Conservation (phyloP, 2,797 vertebrate genomes). For the Semaprochilodus insignis region DNA sequence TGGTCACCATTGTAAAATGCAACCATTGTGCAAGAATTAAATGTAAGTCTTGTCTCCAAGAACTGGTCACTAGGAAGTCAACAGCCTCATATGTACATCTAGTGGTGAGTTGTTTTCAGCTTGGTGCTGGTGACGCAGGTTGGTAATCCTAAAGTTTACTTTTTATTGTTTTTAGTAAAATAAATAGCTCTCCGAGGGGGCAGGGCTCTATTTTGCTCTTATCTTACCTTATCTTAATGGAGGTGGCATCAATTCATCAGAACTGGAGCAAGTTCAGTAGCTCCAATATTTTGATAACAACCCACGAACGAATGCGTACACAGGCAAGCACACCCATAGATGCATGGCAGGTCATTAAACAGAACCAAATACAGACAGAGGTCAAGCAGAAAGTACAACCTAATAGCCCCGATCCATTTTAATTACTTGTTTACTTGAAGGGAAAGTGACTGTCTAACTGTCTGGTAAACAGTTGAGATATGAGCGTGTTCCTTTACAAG, state of each 20-base stretch:
- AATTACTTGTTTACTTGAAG: conserved; percentile 12
- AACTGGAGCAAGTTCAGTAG: not conserved
- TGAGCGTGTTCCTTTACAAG: conserved; percentile 9
- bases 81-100: too few species aligned
- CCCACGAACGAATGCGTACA: not conserved
- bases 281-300: conserved; percentile 1
- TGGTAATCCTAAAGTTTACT: too few species aligned
- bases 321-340: not conserved
- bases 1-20: too few species aligned
- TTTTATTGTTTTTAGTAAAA: not conserved
- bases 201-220: not conserved
- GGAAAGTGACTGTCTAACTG: not conserved
- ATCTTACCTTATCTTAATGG: not conserved
- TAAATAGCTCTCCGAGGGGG: not conserved
- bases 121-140: too few species aligned
- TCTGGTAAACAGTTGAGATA: conserved; percentile 40
- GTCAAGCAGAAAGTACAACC: not conserved
- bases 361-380: conserved; percentile 15
- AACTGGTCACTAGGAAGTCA: too few species aligned
- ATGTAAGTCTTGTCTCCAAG: too few species aligned
- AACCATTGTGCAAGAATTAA: too few species aligned
- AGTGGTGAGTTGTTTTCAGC: too few species aligned
- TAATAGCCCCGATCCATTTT: not conserved
- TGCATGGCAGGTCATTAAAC: not conserved
- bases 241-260: not conserved